Conservation (phyloP, 2,113 vertebrate species). For the Poeciliopsis retropinna region DNA sequence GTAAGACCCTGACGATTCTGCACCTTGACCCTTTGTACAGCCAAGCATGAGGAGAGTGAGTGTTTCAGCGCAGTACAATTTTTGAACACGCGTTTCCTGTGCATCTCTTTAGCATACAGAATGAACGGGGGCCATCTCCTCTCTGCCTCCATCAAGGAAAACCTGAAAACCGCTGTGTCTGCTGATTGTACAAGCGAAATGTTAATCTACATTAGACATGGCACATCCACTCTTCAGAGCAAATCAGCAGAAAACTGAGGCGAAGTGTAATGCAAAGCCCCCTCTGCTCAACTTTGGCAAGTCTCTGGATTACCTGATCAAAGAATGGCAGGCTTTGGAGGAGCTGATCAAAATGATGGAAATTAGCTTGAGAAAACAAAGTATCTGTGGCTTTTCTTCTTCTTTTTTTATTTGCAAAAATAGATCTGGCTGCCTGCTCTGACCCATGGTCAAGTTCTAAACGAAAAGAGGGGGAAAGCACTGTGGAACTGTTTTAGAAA, state of each 20-base stretch:
- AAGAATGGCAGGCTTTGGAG: slow-evolving; percentile 66
- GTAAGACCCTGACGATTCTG: slow-evolving; percentile 31
- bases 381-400: slow-evolving; percentile 43
- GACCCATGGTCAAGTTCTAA: slow-evolving; percentile 40
- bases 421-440: slow-evolving; percentile 48
- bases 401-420: slow-evolving; percentile 45
- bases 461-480: slow-evolving; percentile 29
- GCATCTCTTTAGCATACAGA: slow-evolving; percentile 62
- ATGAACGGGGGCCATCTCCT: slow-evolving; percentile 33
- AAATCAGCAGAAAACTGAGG: slow-evolving; percentile 74
- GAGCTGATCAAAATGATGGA: slow-evolving; percentile 69
- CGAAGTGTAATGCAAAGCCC: slow-evolving; percentile 49
- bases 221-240: slow-evolving; percentile 69
- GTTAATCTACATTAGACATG: slow-evolving; percentile 78
- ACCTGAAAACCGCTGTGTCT: slow-evolving; percentile 65
- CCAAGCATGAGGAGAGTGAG: slow-evolving; percentile 10
- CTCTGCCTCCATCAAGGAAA: slow-evolving; percentile 39
- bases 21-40: slow-evolving; percentile 39
- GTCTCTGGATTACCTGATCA: slow-evolving; percentile 76
- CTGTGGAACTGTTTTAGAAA: slow-evolving; percentile 54
- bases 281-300: slow-evolving; percentile 60
- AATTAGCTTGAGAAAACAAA: slow-evolving; percentile 69
- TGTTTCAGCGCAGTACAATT: slow-evolving; percentile 38
- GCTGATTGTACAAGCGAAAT: slow-evolving; percentile 72
- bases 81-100: slow-evolving; percentile 42